These are phyloP conservation scores for Forbesichthys papilliferus DNA, from an alignment of 2,113 vertebrate species.

Conservation along the genomic window DNA sequence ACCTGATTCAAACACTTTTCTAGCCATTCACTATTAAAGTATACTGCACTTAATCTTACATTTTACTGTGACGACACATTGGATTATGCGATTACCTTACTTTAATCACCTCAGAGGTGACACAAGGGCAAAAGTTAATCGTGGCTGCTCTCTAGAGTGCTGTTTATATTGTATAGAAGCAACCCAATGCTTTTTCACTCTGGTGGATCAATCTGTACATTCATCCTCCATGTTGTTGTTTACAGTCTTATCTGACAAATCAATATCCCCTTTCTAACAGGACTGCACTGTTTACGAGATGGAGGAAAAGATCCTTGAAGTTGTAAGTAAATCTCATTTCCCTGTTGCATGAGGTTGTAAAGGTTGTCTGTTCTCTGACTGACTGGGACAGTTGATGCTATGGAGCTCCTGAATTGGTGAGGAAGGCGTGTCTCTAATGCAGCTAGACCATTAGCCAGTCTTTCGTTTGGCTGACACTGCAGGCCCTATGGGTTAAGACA, in stretches of 20 bases:
- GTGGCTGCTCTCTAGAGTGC: slow-evolving; percentile 46
- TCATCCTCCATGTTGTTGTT: slow-evolving; percentile 35
- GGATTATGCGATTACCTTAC: slow-evolving; percentile 56
- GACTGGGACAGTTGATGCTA: slow-evolving; percentile 24
- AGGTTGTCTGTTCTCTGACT: slow-evolving; percentile 5
- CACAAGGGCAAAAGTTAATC: slow-evolving; percentile 65
- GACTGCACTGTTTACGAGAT: slow-evolving; percentile 92
- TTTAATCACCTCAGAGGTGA: slow-evolving; percentile 45
- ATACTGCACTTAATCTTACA: slow-evolving; percentile 28
- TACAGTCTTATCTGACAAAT: slow-evolving; percentile 44
- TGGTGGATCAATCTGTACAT: slow-evolving; percentile 9
- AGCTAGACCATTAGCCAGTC: slow-evolving; percentile 59
- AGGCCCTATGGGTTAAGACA: slow-evolving; percentile 46
- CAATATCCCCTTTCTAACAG: slow-evolving; percentile 74
- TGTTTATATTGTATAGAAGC: slow-evolving; percentile 58
- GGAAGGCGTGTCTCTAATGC: slow-evolving; percentile 41
- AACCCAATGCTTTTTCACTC: slow-evolving; percentile 43
- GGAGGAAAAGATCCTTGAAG: slow-evolving; percentile 94
- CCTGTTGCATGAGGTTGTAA: neutral
- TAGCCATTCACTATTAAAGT: too few species aligned
- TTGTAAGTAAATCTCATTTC: slow-evolving; percentile 82
- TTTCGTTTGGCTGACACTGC: slow-evolving; percentile 69
- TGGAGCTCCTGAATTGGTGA: slow-evolving; percentile 18
- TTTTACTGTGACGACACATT: slow-evolving; percentile 36
- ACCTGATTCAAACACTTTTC: too few species aligned